phyloP scores from a whole-genome alignment of 2,888 invertebrate genomes.

The Drosophila phalerata region DNA sequence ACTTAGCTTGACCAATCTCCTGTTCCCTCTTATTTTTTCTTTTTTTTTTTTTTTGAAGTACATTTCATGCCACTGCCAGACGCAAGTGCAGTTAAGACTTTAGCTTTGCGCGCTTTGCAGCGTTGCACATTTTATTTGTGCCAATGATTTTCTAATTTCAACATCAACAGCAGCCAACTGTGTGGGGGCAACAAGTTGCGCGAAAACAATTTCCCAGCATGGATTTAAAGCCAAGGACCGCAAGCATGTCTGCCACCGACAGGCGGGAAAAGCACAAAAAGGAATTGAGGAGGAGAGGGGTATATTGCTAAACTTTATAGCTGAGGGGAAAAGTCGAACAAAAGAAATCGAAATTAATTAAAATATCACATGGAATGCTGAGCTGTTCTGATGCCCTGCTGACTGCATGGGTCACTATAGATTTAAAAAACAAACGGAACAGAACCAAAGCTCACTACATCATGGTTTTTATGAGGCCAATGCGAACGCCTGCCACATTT shows the following conservation, averaged over 20 bases:
- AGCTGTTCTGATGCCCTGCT: slow-evolving; percentile 3
- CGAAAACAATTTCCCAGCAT: slow-evolving; percentile 62
- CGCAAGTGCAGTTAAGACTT: slow-evolving; percentile 50
- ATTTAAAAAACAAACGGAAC: slow-evolving; percentile 5
- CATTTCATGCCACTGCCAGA: slow-evolving; percentile 42
- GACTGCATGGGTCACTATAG: slow-evolving; percentile 23
- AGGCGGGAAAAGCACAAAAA: slow-evolving; percentile 21
- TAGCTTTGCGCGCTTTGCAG: slow-evolving; percentile 35
- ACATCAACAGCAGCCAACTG: slow-evolving; percentile 23
- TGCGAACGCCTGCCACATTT: slow-evolving; percentile 65
- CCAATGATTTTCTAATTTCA: slow-evolving; percentile 77
- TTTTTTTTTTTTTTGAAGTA: neutral
- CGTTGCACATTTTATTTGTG: slow-evolving; percentile 70
- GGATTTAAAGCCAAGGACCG: slow-evolving; percentile 31
- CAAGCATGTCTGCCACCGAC: slow-evolving; percentile 42
- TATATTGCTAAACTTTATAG: slow-evolving; percentile 6
- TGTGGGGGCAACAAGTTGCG: slow-evolving; percentile 35
- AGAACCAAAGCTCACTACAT: slow-evolving; percentile 34
- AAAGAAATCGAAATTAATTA: slow-evolving; percentile 70
- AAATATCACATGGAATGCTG: slow-evolving; percentile 64
- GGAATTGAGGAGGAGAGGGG: neutral
- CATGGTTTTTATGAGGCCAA: slow-evolving; percentile 69
- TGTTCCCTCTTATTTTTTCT: too few relatives aligned
- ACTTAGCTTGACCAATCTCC: slow-evolving; percentile 71
- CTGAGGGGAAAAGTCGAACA: slow-evolving; percentile 20